These are phyloP conservation scores for Habropoda laboriosa DNA, from an alignment of 1,140 invertebrate genomes.

Conservation along the genomic window DNA sequence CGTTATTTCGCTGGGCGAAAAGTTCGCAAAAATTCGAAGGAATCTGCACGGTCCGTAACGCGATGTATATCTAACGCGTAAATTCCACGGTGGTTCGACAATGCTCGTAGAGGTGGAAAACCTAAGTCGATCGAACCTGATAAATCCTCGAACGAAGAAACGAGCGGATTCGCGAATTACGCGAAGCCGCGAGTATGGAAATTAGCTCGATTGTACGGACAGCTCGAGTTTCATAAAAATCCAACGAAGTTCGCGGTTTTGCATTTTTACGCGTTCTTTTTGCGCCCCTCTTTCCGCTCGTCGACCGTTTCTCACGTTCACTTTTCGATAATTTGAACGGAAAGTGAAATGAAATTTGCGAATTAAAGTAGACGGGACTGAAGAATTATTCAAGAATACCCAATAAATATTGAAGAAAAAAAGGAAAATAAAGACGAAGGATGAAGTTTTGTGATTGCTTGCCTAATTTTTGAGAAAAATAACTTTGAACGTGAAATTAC, in stretches of 20 bases:
- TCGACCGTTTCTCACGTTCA: background rate
- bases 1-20: slow-evolving; percentile 21
- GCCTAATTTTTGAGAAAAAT: too few species aligned
- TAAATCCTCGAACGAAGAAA: slow-evolving; percentile 27
- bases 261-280: background rate
- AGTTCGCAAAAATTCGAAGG: background rate
- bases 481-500: too few species aligned
- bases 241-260: slow-evolving; percentile 8
- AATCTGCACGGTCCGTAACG: background rate
- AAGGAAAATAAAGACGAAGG: too few species aligned
- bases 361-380: too few species aligned
- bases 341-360: too few species aligned
- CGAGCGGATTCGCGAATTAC: slow-evolving; percentile 25
- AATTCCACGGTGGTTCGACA: background rate
- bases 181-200: slow-evolving; percentile 32
- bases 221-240: slow-evolving; percentile 38
- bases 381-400: too few species aligned
- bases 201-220: slow-evolving; percentile 35
- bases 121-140: background rate
- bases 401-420: too few species aligned
- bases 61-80: background rate
- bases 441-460: too few species aligned
- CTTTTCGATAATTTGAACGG: too few species aligned
- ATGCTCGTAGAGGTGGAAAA: too few species aligned
- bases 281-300: slow-evolving; percentile 1